Evolutionary conservation across 2,888 invertebrate genomes (phyloP), one percentile per base, ranked within the genome.

Genomic region (Neoascia interrupta): DNA sequence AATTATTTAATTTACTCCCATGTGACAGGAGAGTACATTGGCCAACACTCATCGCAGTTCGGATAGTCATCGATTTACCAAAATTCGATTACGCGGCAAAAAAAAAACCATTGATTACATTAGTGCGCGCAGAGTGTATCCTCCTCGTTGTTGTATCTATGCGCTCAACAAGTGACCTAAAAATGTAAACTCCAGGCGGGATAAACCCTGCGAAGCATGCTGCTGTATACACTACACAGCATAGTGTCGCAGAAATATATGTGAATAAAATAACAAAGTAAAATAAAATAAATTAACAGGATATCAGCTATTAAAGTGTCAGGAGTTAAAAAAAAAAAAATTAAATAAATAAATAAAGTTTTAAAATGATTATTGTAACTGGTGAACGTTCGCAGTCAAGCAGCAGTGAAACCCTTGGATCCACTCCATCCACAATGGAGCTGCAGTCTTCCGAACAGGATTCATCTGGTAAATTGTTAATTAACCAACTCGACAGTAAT

Each of bases 11-110:
- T 83, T 84, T n/a, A n/a, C n/a, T n/a, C n/a, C 82, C 68, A 81
- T 81, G 82, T 81, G 47, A 34, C 69, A 69, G 60, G 72, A 10
- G 6, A 31, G 72, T n/a, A 76, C 45, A 60, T 68, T 81, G 74
- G 81, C 82, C 81, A 84, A 84, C 82, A 82, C 81, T 82, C 81
- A 85, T 82, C 81, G 84, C 70, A 84, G 82, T 39, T 16, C 26
- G 61, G 37, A 47, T 51, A 64, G 60, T 69, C 56, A 63, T 45
- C 43, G 45, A 70, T 64, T 53, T 36, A 39, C 36, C 19, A 31
- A 60, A 61, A 66, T 68, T 37, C 34, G 43, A 73, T 68, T 66
- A 68, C 45, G 36, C 26, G 43, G 23, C 18, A 15, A 28, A 1
- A 41, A 63, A n/a, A n/a, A n/a, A n/a, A n/a, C n/a, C n/a, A 54